Evolutionary conservation across 2,113 vertebrate species (phyloP), one percentile per base, ranked within the genome.

Genomic region (Phylloscopus trochiloides): DNA sequence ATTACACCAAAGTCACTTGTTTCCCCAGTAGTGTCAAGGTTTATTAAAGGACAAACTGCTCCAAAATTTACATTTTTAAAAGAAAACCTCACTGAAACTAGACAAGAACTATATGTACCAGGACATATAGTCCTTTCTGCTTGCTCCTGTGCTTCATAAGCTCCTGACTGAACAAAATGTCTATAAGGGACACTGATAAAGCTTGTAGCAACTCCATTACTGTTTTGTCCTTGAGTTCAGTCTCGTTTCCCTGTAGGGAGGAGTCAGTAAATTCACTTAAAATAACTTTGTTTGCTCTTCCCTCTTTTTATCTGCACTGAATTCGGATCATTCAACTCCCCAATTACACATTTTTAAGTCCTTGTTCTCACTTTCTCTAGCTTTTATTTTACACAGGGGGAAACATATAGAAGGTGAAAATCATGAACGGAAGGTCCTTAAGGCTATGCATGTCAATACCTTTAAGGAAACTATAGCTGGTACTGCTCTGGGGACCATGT

Each of bases 31-130:
- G 66, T 54, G 50, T 59, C 71, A 62, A 65, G 38, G 19, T 36
- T 91, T 81, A 71, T 78, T 77, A 86, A 65, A 42, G 77, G 51
- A 38, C 1, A 3, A 92, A 12, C 50, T 52, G 17, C 12, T 92
- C 19, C 50, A 45, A 88, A 84, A 90, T 91, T 95, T 80, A 42
- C 31, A 45, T 75, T 93, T 94, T 92, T 86, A 75, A 92, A 96
- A 36, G 17, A 87, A 38, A 8, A 45, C 8, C n/a, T 80, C 50
- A 55, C 6, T 71, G 63, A 71, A 77, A 57, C 9, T 32, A 73
- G 50, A 42, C 24, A 84, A 51, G 11, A 32, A 48, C 34, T 34
- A 34, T 34, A 34, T n/a, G 6, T 58, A 9, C 10, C 21, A 50
- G 38, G 32, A 38, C 6, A 34, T 18, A 36, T 0, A 50, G 19